These are phyloP conservation scores for Chelonoidis abingdonii DNA, from an alignment of 2,113 vertebrate species.

Conservation along the genomic window DNA sequence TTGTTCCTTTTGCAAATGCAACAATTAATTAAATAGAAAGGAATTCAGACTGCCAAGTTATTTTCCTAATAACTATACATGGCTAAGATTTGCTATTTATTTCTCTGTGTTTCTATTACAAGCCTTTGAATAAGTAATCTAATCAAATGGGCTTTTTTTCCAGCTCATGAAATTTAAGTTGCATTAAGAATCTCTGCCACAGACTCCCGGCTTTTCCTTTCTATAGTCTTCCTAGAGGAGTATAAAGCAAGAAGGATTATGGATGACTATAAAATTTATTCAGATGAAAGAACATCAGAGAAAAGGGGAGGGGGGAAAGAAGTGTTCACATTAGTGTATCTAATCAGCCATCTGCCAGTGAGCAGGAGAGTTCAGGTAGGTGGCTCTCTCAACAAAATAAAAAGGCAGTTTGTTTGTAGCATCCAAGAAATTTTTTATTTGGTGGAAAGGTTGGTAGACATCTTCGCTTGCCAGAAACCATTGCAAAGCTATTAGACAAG, in stretches of 20 bases:
- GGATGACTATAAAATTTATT: neutral
- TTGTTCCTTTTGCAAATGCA: neutral
- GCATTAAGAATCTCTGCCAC: neutral
- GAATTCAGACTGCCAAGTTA: neutral
- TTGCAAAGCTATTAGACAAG: neutral
- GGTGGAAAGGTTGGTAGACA: neutral
- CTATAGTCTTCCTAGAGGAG: neutral
- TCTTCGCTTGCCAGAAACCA: neutral
- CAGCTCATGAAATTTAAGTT: neutral
- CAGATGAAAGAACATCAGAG: neutral
- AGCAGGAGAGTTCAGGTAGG: neutral
- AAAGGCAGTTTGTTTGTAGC: neutral
- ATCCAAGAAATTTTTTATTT: neutral
- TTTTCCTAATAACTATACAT: neutral
- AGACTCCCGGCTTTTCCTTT: neutral
- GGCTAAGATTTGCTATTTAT: fast-evolving
- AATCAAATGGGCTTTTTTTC: neutral
- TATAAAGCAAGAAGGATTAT: neutral
- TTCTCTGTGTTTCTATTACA: neutral
- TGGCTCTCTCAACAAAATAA: neutral
- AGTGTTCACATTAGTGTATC: neutral
- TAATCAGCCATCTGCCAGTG: neutral
- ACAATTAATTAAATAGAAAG: neutral
- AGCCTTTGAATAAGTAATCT: neutral
- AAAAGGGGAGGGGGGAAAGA: neutral